Conservation (phyloP, 2,888 invertebrate species). For the Luperina nickerlii region DNA sequence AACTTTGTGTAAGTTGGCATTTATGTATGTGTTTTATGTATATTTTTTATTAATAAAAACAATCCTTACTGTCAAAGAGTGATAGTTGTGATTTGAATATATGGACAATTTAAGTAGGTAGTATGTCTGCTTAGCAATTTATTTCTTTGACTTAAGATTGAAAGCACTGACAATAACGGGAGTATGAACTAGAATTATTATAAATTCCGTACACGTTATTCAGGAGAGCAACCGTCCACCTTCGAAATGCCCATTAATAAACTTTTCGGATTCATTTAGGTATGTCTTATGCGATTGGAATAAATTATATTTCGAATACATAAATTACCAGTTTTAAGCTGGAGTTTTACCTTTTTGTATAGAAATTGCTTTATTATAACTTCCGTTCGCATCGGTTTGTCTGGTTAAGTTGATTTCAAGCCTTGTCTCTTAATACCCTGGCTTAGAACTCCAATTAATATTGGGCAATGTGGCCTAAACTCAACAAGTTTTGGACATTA, state of each 20-base stretch:
- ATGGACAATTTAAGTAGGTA: not conserved
- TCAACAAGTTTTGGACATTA: conserved; percentile 51
- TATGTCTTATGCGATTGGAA: conserved; percentile 77
- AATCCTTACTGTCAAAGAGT: not conserved
- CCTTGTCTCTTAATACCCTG: conserved; percentile 42
- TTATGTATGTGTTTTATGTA: not conserved
- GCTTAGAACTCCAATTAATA: conserved; percentile 56
- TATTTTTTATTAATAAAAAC: not conserved
- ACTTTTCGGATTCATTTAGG: conserved; percentile 80
- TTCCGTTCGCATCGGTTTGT: conserved; percentile 38
- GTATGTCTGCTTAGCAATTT: not conserved
- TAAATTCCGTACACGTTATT: conserved; percentile 78
- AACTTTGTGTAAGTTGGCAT: not conserved
- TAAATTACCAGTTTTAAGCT: conserved; percentile 59
- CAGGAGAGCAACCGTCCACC: conserved; percentile 79
- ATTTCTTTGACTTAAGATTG: not conserved
- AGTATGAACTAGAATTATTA: conserved; percentile 59
- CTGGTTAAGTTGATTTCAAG: conserved; percentile 51
- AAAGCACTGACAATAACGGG: conserved; percentile 33
- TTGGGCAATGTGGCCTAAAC: conserved; percentile 40
- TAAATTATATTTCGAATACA: conserved; percentile 73
- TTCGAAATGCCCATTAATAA: conserved; percentile 81
- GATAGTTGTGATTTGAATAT: not conserved
- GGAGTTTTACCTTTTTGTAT: conserved; percentile 52
- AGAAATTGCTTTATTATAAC: conserved; percentile 66